Conservation (phyloP, 92 coral and sea anemone species). For the Nematostella vectensis region DNA sequence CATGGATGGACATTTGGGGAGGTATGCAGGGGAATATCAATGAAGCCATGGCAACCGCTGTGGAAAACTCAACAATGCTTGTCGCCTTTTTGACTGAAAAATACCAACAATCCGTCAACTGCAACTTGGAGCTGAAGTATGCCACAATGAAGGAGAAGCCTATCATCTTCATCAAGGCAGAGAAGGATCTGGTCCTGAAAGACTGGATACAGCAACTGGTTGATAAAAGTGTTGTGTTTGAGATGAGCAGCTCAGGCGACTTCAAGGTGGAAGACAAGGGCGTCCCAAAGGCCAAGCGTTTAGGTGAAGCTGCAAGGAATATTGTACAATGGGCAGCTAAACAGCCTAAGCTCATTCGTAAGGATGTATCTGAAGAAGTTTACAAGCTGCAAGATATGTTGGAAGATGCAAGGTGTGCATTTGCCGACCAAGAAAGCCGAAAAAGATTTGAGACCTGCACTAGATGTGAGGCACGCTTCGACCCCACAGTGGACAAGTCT, state of each 20-base stretch:
- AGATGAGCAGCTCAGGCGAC: constrained; percentile 38
- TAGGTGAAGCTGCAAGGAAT: constrained; percentile 59
- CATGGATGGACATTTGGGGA: constrained; percentile 88
- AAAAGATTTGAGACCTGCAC: constrained; percentile 52
- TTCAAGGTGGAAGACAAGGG: constrained; percentile 56
- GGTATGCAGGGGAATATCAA: constrained; percentile 81
- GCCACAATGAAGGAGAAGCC: constrained; percentile 51
- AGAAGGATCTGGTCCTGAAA: constrained; percentile 35
- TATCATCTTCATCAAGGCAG: constrained; percentile 50
- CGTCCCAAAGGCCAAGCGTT: constrained; percentile 63
- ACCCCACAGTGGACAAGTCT: constrained; percentile 15
- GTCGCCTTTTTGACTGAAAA: constrained; percentile 59
- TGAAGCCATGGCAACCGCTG: constrained; percentile 83
- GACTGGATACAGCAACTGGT: constrained; percentile 67
- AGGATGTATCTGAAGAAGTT: constrained; percentile 68
- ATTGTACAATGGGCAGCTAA: constrained; percentile 43
- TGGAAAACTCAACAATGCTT: constrained; percentile 57
- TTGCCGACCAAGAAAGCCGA: constrained; percentile 45
- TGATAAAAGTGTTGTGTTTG: constrained; percentile 41
- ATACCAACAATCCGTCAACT: constrained; percentile 74
- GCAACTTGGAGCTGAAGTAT: constrained; percentile 65
- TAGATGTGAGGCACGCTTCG: constrained; percentile 68
- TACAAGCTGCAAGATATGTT: constrained; percentile 42
- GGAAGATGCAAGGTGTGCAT: constrained; percentile 57
- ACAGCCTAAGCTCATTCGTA: constrained; percentile 18